Base-by-base conservation (phyloP, 2,797 vertebrate species). In the Poeciliopsis presidionis region DNA sequence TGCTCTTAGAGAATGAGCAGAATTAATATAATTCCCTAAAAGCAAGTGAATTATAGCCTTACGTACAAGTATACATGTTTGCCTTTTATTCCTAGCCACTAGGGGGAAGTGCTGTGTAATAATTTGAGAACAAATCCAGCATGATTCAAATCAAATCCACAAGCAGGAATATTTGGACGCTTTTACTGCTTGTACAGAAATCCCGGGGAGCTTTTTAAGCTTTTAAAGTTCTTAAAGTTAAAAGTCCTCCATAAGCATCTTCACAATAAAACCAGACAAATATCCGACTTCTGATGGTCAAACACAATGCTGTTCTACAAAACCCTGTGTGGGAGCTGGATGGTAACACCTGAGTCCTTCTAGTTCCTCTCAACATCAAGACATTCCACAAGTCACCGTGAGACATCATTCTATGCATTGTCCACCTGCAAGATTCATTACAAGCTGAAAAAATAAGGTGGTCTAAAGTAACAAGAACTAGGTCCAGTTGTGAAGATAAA, bases 181-280 rank as follows among this genome's bases (percentile, higher is more conserved):
- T 55, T 72, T 55, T 41, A 72, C 22, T 47, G 73, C 73, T 5
- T 55, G 11, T 5, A 76, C 47, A 73, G 36, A 45, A 76, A 65
- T 75, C 39, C 43, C 67, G 71, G 39, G 7, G 13, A 65, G 59
- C 47, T 63, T 65, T 79, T 7, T 28, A 55, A 67, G 43, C 7
- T 9, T 77, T 93, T 88, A 43, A 43, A 11, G 41, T 43, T 43
- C 11, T 43, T 43, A 43, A 43, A 43, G 95, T 47, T 97, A 97
- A 7, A 7, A 97, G 97, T 12, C 96, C 90, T 97, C 97, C 84
- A 97, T 93, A 71, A 96, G 91, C 30, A 96, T 96, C 96, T 97
- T 82, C 46, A 84, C 51, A 85, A 73, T 63, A 82, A 78, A 76
- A 30, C 81, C 33, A 39, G 28, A 76, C 71, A 83, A 45, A 81